Conservation (phyloP, 2,888 invertebrate genomes). For the Galerucella pusilla region DNA sequence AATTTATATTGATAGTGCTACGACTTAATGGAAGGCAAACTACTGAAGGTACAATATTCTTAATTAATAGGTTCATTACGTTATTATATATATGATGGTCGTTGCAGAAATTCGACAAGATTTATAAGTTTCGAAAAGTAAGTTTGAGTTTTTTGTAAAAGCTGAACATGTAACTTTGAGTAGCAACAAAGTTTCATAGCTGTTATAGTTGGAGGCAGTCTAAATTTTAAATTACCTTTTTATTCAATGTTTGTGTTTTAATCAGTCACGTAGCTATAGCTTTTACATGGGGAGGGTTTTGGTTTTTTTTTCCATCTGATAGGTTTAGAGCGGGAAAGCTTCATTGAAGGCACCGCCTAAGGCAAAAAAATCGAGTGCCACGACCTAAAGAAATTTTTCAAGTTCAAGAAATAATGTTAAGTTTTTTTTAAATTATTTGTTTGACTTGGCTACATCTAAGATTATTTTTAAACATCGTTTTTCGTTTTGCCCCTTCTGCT, state of each 20-base stretch:
- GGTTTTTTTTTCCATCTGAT: too few species aligned
- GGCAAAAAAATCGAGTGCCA: too few species aligned
- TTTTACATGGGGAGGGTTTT: too few species aligned
- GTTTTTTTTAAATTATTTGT: too few species aligned
- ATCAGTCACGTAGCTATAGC: too few species aligned
- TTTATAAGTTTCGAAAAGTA: not conserved
- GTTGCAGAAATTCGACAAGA: not conserved
- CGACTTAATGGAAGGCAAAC: constrained; percentile 10
- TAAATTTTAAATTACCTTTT: not conserved
- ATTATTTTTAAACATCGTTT: too few species aligned
- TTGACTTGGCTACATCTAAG: too few species aligned
- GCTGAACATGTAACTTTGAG: not conserved
- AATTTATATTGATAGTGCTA: constrained; percentile 22
- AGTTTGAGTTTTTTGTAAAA: constrained; percentile 5
- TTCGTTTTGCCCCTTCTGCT: too few species aligned
- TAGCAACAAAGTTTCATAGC: not conserved
- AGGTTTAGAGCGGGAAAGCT: too few species aligned
- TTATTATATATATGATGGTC: constrained; percentile 9
- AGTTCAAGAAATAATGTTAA: too few species aligned
- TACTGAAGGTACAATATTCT: constrained; percentile 17
- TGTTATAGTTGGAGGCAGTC: not conserved
- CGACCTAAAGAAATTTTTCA: too few species aligned
- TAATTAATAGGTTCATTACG: constrained; percentile 18
- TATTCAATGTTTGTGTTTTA: not conserved
- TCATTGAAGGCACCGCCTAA: too few species aligned